These are phyloP conservation scores for Globodera rostochiensis DNA, from an alignment of 1,140 invertebrate genomes.

Conservation along the genomic window DNA sequence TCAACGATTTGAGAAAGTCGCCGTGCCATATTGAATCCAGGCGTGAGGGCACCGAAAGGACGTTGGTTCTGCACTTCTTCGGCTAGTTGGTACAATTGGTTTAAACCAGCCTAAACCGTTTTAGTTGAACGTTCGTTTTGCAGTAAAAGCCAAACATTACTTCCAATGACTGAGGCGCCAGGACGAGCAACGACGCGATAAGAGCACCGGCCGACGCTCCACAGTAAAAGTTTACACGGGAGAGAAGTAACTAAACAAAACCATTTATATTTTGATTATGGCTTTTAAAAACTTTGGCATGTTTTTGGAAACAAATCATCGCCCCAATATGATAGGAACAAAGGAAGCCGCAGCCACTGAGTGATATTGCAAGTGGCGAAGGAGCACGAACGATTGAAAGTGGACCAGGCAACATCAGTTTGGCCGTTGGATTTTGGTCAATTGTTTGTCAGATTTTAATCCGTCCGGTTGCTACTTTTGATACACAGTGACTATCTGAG, in stretches of 20 bases:
- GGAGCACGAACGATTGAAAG: not conserved
- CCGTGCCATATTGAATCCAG: constrained; percentile 58
- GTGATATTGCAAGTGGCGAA: constrained; percentile 36
- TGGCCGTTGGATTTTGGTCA: no score
- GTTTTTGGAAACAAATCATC: constrained; percentile 56
- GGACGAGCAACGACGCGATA: constrained; percentile 52
- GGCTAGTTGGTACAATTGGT: constrained; percentile 57
- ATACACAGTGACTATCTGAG: no score
- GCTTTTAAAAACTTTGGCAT: constrained; percentile 55
- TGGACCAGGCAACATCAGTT: not conserved
- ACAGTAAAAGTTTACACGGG: constrained; percentile 45
- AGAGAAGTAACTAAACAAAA: constrained; percentile 25
- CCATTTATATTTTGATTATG: not conserved
- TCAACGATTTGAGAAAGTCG: constrained; percentile 53
- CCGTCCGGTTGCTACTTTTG: no score
- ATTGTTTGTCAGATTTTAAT: no score
- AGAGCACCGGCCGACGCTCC: constrained; percentile 62
- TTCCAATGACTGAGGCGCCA: constrained; percentile 54
- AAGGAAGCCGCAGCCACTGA: constrained; percentile 55
- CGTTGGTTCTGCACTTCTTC: constrained; percentile 55
- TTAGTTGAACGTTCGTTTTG: constrained; percentile 27
- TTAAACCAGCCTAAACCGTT: constrained; percentile 36
- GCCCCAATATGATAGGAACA: constrained; percentile 64
- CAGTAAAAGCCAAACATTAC: constrained; percentile 15
- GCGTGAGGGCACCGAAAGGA: constrained; percentile 59